Percentiles rank a stretch among this genome's conserved stretches.
phyloP scores from a whole-genome alignment of 2,797 vertebrate genomes.

The Artibeus jamaicensis region DNA sequence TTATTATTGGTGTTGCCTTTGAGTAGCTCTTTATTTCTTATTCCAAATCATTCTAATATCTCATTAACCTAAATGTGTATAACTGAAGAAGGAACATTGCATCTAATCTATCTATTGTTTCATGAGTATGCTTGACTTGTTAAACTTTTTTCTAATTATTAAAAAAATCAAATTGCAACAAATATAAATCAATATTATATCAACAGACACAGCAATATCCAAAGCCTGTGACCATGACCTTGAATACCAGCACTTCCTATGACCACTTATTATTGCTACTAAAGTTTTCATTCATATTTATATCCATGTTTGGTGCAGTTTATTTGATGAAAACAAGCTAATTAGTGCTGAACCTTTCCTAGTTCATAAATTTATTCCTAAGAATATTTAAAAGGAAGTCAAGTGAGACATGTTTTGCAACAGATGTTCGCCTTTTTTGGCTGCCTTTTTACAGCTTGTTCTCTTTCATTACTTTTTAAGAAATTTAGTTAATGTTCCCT shows the following conservation, averaged over 20 bases:
- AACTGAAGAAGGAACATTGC: background rate
- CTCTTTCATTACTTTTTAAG: slow-evolving; percentile 75
- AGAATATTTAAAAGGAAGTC: slow-evolving; percentile 76
- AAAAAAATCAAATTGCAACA: slow-evolving; percentile 18
- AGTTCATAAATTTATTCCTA: slow-evolving; percentile 74
- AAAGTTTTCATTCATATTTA: slow-evolving; percentile 64
- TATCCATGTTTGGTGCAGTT: slow-evolving; percentile 48
- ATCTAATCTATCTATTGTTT: slow-evolving; percentile 35
- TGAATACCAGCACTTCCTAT: slow-evolving; percentile 28
- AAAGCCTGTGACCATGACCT: background rate
- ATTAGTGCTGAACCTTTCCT: slow-evolving; percentile 60
- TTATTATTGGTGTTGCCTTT: background rate
- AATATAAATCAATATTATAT: background rate
- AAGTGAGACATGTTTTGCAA: slow-evolving; percentile 70
- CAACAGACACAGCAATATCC: background rate
- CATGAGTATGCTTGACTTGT: background rate
- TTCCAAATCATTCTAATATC: background rate
- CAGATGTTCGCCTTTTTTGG: slow-evolving; percentile 69
- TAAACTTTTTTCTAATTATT: slow-evolving; percentile 54
- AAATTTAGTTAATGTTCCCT: slow-evolving; percentile 72
- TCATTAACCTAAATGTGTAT: background rate
- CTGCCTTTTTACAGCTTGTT: slow-evolving; percentile 74
- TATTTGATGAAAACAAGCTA: slow-evolving; percentile 74
- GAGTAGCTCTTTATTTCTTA: background rate
- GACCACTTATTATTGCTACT: slow-evolving; percentile 47